A percentile compares a stretch with the other conserved stretches of the same genome.
Evolutionary conservation across 1,140 invertebrate genomes (phyloP).

Genomic region (Drosophila pallidifrons): DNA sequence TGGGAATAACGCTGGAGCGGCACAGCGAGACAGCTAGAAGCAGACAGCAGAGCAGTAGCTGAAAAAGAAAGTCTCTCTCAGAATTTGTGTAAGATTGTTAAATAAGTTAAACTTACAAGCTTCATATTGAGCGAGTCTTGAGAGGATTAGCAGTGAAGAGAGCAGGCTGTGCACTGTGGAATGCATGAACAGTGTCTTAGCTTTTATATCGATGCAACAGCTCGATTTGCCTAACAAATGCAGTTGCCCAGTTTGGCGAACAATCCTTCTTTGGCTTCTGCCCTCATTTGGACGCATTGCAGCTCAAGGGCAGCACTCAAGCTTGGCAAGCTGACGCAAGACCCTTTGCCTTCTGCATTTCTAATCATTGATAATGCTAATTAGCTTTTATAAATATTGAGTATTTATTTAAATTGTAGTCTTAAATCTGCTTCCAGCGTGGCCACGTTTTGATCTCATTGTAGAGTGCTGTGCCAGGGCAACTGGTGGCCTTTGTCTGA

Average conservation of each 20-base stretch:
- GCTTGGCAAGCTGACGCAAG: constrained; percentile 54
- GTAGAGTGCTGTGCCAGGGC: constrained; percentile 88
- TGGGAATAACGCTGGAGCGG: constrained; percentile 56
- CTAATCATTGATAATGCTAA: constrained; percentile 3
- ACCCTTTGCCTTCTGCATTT: constrained; percentile 27
- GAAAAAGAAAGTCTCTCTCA: neutral
- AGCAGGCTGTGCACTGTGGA: constrained; percentile 51
- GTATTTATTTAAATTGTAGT: constrained; percentile 11
- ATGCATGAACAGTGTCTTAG: neutral
- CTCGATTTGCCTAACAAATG: constrained; percentile 68
- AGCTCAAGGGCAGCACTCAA: constrained; percentile 61
- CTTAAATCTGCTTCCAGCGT: constrained; percentile 60
- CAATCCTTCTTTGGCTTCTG: constrained; percentile 45
- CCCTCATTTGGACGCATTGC: constrained; percentile 28
- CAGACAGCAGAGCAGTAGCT: constrained; percentile 43
- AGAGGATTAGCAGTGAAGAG: constrained; percentile 13
- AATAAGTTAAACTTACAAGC: constrained; percentile 46
- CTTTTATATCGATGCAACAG: constrained; percentile 40
- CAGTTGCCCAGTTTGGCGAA: constrained; percentile 43
- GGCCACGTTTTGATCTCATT: constrained; percentile 86
- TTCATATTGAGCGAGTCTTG: constrained; percentile 50
- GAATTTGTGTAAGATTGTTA: neutral
- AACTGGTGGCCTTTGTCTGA: constrained; percentile 89
- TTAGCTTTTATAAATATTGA: constrained; percentile 5
- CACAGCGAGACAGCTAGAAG: constrained; percentile 44